These are phyloP conservation scores for Chromobotia macracanthus DNA, from an alignment of 2,797 vertebrate genomes.

Conservation along the genomic window DNA sequence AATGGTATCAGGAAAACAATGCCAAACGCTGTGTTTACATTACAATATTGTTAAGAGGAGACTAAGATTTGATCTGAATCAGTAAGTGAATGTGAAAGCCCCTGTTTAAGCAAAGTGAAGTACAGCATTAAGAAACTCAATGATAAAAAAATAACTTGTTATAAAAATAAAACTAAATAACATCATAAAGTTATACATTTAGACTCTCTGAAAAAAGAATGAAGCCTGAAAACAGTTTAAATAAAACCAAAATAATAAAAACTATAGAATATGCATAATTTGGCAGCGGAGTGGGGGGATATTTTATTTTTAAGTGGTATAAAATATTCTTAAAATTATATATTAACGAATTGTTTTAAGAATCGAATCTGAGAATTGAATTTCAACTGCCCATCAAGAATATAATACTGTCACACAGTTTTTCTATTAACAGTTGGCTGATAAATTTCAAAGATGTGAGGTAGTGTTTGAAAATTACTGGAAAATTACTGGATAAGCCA, in stretches of 20 bases:
- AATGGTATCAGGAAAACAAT: constrained; percentile 32
- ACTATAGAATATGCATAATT: constrained; percentile 39
- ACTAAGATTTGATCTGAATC: constrained; percentile 7
- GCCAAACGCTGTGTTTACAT: background rate
- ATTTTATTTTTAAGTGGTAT: background rate
- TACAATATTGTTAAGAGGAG: background rate
- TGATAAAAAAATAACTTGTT: constrained; percentile 39
- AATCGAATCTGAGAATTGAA: background rate
- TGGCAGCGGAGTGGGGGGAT: constrained; percentile 28
- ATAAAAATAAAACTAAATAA: constrained; percentile 15
- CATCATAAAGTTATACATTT: constrained; percentile 13
- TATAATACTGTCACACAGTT: constrained; percentile 53
- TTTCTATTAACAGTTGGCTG: constrained; percentile 33
- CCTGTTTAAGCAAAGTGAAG: constrained; percentile 30
- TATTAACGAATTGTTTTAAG: background rate
- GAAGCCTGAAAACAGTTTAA: constrained; percentile 7
- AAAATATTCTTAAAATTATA: background rate
- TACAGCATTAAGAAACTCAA: constrained; percentile 37
- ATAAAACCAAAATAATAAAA: background rate
- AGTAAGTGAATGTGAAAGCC: background rate
- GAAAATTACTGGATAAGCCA: constrained; percentile 13
- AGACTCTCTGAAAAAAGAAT: constrained; percentile 30
- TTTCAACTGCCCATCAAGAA: constrained; percentile 1
- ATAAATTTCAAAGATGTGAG: constrained; percentile 48
- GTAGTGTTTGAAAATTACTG: constrained; percentile 54